phyloP scores from a whole-genome alignment of 2,113 vertebrate species.

The Thalassoma bifasciatum region DNA sequence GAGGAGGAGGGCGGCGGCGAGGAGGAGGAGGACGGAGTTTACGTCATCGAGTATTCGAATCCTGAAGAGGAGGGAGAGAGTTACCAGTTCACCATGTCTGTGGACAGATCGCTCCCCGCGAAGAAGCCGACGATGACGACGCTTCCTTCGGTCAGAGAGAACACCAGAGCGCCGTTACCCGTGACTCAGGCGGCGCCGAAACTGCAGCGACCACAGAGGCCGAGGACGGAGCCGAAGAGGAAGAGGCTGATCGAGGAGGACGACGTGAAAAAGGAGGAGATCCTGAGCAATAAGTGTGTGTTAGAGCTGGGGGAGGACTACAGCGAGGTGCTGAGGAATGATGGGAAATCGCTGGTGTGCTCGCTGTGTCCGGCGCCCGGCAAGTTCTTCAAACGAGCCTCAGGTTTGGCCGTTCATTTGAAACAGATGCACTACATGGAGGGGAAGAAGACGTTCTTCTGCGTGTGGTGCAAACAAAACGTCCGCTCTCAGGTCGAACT shows the following conservation, averaged over 20 bases:
- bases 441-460: constrained; percentile 52
- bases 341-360: constrained; percentile 30
- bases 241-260: neutral
- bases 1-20: constrained; percentile 6
- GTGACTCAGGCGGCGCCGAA: neutral
- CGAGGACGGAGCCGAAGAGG: constrained; percentile 1
- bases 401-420: constrained; percentile 39
- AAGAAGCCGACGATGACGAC: neutral
- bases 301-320: constrained; percentile 31
- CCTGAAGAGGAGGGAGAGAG: constrained; percentile 60
- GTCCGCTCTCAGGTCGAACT: constrained; percentile 41
- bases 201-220: neutral
- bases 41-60: constrained; percentile 61
- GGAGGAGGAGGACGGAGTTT: constrained; percentile 46
- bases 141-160: neutral
- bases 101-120: constrained; percentile 24
- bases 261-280: neutral
- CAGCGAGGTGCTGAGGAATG: neutral
- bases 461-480: constrained; percentile 25
- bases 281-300: constrained; percentile 25
- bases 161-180: neutral
- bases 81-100: constrained; percentile 51
- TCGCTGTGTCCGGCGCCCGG: constrained; percentile 52
- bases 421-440: constrained; percentile 40
- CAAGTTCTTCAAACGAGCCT: constrained; percentile 21